phyloP scores from a whole-genome alignment of 2,888 invertebrate genomes.

The Steromphala cineraria region DNA sequence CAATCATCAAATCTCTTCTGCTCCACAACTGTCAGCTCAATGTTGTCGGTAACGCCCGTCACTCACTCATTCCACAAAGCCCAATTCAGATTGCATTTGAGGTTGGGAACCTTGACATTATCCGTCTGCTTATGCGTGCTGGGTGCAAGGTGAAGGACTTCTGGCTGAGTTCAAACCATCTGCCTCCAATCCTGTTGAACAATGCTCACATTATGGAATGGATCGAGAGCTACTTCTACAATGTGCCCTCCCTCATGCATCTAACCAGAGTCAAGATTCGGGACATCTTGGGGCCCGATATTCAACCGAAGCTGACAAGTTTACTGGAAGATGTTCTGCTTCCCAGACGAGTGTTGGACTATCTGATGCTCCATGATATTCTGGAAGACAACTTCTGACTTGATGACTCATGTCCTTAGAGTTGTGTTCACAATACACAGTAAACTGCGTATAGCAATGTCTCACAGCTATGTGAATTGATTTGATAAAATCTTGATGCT shows the following conservation, averaged over 20 bases:
- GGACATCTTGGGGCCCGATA: constrained; percentile 34
- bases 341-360: constrained; percentile 45
- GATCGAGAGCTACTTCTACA: constrained; percentile 40
- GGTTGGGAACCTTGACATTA: constrained; percentile 47
- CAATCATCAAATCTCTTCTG: constrained; percentile 59
- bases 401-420: too few species aligned
- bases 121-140: constrained; percentile 53
- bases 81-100: constrained; percentile 61
- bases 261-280: constrained; percentile 46
- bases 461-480: too few species aligned
- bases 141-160: constrained; percentile 50
- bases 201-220: constrained; percentile 47
- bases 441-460: too few species aligned
- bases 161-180: constrained; percentile 36
- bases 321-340: constrained; percentile 38
- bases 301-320: constrained; percentile 33
- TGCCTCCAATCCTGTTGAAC: constrained; percentile 37
- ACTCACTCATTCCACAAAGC: constrained; percentile 53
- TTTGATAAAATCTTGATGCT: too few species aligned
- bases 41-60: constrained; percentile 43
- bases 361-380: constrained; percentile 46
- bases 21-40: constrained; percentile 59
- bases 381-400: constrained; percentile 7
- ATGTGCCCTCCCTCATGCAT: constrained; percentile 48
- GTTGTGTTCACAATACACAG: too few species aligned